phyloP scores from a whole-genome alignment of 2,797 vertebrate species.

The Manis javanica region DNA sequence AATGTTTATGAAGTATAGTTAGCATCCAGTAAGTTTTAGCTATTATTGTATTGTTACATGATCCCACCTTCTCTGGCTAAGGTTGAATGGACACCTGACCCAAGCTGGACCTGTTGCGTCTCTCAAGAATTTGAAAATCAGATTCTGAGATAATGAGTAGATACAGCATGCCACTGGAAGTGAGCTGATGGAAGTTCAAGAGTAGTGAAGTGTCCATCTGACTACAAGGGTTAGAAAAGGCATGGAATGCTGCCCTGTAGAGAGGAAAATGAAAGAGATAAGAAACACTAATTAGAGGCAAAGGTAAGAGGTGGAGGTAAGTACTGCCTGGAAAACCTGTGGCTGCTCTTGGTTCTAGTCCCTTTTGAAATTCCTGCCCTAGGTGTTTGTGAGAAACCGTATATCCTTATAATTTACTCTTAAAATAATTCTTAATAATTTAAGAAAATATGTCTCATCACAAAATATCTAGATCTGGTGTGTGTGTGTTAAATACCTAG shows the following conservation, averaged over 20 bases:
- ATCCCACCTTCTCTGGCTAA: neutral
- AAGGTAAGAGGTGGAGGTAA: neutral
- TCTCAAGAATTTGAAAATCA: slow-evolving; percentile 37
- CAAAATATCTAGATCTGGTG: neutral
- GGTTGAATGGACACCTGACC: neutral
- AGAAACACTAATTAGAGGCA: neutral
- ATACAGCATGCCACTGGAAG: neutral
- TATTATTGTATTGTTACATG: neutral
- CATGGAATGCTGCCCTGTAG: too few relatives aligned
- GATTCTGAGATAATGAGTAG: neutral
- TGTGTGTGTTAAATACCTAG: neutral
- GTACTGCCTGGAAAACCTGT: neutral
- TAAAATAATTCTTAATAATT: too few relatives aligned
- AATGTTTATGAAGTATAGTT: neutral
- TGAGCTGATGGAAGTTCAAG: neutral
- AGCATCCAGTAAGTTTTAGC: neutral
- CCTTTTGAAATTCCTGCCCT: neutral
- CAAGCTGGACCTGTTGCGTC: neutral
- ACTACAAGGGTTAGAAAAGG: neutral
- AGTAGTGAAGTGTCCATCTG: neutral
- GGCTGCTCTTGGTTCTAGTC: neutral
- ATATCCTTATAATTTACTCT: neutral
- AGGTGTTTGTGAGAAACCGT: neutral
- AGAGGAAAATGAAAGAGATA: neutral
- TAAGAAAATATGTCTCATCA: neutral